Percentiles rank a stretch among this genome's conserved stretches.
Evolutionary conservation across 2,113 vertebrate genomes (phyloP).

Genomic region (Anser brachyrhynchus): DNA sequence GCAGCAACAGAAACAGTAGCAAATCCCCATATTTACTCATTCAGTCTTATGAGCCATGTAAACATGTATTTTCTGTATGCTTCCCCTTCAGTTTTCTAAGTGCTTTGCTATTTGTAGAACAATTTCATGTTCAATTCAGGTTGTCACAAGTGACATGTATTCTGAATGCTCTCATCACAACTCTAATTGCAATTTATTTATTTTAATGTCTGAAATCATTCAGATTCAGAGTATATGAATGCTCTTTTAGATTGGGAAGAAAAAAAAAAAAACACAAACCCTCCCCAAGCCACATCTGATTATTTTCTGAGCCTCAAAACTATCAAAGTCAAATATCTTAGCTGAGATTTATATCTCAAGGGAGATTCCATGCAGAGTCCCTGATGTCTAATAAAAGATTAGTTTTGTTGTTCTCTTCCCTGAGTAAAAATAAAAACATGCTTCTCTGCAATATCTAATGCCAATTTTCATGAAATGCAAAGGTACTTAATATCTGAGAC

Average conservation of each 20-base stretch:
- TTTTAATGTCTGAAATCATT: background rate
- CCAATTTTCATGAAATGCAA: background rate
- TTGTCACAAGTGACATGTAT: background rate
- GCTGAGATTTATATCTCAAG: background rate
- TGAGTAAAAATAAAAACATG: background rate
- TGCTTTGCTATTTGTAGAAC: background rate
- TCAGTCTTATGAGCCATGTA: background rate
- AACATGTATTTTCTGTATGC: background rate
- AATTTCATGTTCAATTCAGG: background rate
- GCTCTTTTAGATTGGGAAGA: background rate
- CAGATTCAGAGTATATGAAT: background rate
- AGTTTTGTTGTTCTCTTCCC: background rate
- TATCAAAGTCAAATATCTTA: background rate
- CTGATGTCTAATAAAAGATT: background rate
- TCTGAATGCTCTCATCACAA: background rate
- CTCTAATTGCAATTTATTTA: background rate
- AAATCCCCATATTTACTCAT: background rate
- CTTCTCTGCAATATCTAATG: background rate
- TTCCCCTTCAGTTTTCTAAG: background rate
- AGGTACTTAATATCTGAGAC: background rate
- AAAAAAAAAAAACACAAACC: background rate
- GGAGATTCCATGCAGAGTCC: background rate
- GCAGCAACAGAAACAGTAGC: slow-evolving; percentile 23
- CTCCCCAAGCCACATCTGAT: background rate
- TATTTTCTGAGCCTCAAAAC: background rate